phyloP scores from a whole-genome alignment of 1,140 invertebrate species.

The Eumaeus atala region DNA sequence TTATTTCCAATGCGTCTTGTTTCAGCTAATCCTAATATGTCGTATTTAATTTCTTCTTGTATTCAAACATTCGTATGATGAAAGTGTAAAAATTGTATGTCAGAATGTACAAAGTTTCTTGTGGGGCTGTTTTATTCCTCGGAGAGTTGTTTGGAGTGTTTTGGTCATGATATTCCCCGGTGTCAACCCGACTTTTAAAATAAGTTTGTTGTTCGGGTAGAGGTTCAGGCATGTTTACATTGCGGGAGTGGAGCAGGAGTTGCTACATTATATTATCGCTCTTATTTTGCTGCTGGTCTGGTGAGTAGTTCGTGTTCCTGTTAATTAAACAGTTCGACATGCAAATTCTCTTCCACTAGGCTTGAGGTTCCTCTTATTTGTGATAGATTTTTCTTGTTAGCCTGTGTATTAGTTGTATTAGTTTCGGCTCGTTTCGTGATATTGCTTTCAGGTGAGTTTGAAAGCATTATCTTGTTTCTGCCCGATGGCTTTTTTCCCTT shows the following conservation, averaged over 20 bases:
- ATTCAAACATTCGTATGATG: constrained; percentile 16
- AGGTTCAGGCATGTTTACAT: constrained; percentile 16
- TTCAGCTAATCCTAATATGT: constrained; percentile 27
- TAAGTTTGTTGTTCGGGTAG: constrained; percentile 16
- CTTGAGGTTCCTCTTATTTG: too few species aligned
- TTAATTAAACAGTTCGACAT: too few species aligned
- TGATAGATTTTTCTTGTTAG: too few species aligned
- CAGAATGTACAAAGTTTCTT: constrained; percentile 17
- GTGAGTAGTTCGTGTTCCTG: too few species aligned
- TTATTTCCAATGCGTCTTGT: constrained; percentile 20
- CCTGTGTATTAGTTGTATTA: too few species aligned
- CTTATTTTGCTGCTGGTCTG: too few species aligned
- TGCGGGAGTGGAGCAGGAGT: constrained; percentile 19
- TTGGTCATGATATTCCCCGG: constrained; percentile 20
- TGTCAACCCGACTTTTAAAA: constrained; percentile 27
- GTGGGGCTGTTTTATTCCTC: constrained; percentile 12
- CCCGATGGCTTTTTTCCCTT: background rate
- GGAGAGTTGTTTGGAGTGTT: too few species aligned
- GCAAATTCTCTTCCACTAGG: too few species aligned
- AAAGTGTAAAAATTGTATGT: constrained; percentile 26
- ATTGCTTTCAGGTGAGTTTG: background rate
- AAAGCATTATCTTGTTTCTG: constrained; percentile 4
- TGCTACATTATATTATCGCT: constrained; percentile 26
- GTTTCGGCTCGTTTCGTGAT: too few species aligned
- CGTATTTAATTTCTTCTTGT: constrained; percentile 26